Percentiles rank a stretch among this genome's conserved stretches.
Evolutionary conservation across 2,888 invertebrate species (phyloP).

Genomic region (Acheta domesticus): DNA sequence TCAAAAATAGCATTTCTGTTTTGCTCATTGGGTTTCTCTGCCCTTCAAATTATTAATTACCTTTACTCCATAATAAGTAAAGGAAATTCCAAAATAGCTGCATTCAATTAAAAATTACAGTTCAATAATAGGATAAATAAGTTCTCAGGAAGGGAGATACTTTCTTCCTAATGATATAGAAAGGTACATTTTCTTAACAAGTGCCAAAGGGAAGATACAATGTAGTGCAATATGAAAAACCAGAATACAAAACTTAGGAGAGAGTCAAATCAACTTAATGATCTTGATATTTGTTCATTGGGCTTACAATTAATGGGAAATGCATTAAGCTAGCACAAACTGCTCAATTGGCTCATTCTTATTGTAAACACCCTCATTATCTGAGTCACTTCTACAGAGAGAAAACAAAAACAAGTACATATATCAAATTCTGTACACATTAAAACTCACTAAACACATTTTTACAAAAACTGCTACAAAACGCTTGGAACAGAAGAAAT

Average conservation of each 20-base stretch:
- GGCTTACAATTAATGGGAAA: background rate
- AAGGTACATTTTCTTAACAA: background rate
- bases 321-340: background rate
- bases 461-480: background rate
- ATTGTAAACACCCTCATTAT: background rate
- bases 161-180: background rate
- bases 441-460: slow-evolving; percentile 7
- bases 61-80: background rate
- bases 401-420: slow-evolving; percentile 18
- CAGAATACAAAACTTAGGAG: background rate
- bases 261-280: too few relatives aligned
- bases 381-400: background rate
- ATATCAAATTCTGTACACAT: slow-evolving; percentile 2
- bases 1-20: slow-evolving; percentile 6
- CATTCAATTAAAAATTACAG: background rate
- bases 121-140: too few relatives aligned
- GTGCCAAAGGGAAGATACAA: slow-evolving; percentile 5
- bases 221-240: background rate
- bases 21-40: background rate
- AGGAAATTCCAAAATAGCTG: background rate
- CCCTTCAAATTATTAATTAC: background rate
- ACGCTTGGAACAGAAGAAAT: background rate
- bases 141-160: background rate
- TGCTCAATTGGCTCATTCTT: background rate
- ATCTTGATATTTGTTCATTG: too few relatives aligned